Evolutionary conservation across 2,113 vertebrate genomes (phyloP).

Genomic region (Lagopus muta): DNA sequence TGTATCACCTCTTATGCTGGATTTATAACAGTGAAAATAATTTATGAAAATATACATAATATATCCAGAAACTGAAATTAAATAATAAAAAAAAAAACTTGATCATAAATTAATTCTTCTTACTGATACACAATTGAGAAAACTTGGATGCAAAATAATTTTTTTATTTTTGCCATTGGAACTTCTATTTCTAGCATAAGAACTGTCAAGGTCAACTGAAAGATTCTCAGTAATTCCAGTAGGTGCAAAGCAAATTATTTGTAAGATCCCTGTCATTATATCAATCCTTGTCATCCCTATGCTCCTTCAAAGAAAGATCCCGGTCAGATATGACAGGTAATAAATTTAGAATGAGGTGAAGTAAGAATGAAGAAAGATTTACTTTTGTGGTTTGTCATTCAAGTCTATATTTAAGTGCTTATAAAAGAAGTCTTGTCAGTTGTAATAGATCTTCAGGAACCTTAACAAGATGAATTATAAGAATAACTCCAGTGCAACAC

Average conservation of each 20-base stretch:
- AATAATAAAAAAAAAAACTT: background rate
- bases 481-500: background rate
- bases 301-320: background rate
- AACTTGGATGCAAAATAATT: background rate
- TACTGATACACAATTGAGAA: background rate
- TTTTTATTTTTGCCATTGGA: fast-evolving
- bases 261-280: background rate
- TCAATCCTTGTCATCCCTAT: background rate
- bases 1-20: background rate
- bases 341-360: slow-evolving; percentile 33
- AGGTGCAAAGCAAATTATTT: background rate
- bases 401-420: slow-evolving; percentile 40
- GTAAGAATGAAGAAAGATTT: slow-evolving; percentile 57
- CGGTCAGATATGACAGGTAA: background rate
- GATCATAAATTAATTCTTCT: background rate
- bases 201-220: background rate
- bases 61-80: background rate
- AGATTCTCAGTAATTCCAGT: background rate
- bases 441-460: slow-evolving; percentile 17
- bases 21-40: background rate
- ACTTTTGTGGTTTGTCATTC: slow-evolving; percentile 14
- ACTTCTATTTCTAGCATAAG: background rate
- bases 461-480: slow-evolving; percentile 12
- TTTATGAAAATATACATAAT: background rate
- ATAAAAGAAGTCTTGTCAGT: background rate